Percentiles rank a stretch among this genome's conserved stretches.
phyloP scores from a whole-genome alignment of 2,113 vertebrate genomes.

The human region GRCh38 chr1:195986501-195987000 shows the following conservation, averaged over 20 bases:
- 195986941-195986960: not conserved
- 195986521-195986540: not conserved
- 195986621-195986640: not conserved
- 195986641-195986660: not conserved
- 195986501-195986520: not conserved
- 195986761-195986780: not conserved
- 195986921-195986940: not conserved
- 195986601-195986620: not conserved
- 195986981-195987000: not conserved
- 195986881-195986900: not conserved
- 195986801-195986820: not conserved
- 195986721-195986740: too few relatives aligned
- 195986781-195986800: not conserved
- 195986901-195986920: too few relatives aligned
- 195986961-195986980: not conserved
- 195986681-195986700: not conserved
- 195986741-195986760: not conserved
- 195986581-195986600: not conserved
- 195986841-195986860: not conserved
- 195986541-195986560: not conserved
- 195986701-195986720: not conserved
- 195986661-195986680: not conserved
- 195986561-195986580: not conserved
- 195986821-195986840: not conserved
- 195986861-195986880: not conserved